Conservation (phyloP, 2,113 vertebrate genomes). For the Asarcornis scutulata region DNA sequence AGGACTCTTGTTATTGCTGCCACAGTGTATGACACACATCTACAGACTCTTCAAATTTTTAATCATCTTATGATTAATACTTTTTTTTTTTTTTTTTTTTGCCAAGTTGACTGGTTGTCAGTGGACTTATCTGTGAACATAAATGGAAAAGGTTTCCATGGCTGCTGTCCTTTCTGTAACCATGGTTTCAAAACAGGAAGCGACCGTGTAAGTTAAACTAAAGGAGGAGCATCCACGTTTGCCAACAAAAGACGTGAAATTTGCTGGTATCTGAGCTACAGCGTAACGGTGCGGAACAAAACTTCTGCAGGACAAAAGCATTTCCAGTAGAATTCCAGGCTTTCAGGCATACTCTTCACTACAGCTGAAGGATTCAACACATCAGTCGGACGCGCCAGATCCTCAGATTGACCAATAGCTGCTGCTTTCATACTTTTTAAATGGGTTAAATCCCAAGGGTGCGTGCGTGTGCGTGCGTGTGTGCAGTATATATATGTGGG, state of each 20-base stretch:
- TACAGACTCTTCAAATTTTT: constrained; percentile 56
- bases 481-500: not conserved
- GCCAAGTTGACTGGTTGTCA: constrained; percentile 79
- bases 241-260: constrained; percentile 19
- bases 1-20: constrained; percentile 86
- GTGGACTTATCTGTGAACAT: constrained; percentile 87
- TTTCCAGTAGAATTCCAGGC: constrained; percentile 76
- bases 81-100: constrained; percentile 44
- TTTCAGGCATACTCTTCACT: constrained; percentile 68
- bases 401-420: constrained; percentile 95
- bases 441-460: constrained; percentile 72
- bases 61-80: constrained; percentile 43
- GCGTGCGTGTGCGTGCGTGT: constrained; percentile 55
- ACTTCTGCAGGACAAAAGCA: not conserved
- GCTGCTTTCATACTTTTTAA: constrained; percentile 87
- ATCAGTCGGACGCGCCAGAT: constrained; percentile 78
- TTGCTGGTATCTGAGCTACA: constrained; percentile 53
- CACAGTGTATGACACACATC: constrained; percentile 74
- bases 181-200: constrained; percentile 74
- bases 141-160: constrained; percentile 73
- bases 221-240: constrained; percentile 19
- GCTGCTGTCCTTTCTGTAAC: constrained; percentile 72
- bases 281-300: not conserved
- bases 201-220: constrained; percentile 64
- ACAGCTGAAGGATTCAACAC: constrained; percentile 80